Percentiles rank a stretch among this genome's conserved stretches.
phyloP scores from a whole-genome alignment of 1,140 invertebrate genomes.

The Meloidogyne chitwoodi region DNA sequence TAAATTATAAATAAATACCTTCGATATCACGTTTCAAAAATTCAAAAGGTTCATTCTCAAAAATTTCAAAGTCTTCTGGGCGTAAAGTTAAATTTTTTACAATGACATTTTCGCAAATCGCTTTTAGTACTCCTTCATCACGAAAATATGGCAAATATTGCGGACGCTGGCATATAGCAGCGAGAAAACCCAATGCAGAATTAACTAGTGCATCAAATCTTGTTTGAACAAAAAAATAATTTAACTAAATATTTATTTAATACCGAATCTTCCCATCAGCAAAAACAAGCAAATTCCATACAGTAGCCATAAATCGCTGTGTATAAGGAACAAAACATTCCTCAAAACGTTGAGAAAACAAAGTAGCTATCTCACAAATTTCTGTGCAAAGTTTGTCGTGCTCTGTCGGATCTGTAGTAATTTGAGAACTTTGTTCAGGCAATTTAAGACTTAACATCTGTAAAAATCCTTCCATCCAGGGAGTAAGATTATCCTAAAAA shows the following conservation, averaged over 20 bases:
- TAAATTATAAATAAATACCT: conserved; percentile 65
- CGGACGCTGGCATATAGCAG: conserved; percentile 82
- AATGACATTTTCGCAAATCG: conserved; percentile 93
- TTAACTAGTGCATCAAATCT: conserved; percentile 71
- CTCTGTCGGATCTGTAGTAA: conserved; percentile 81
- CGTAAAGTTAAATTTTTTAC: conserved; percentile 96
- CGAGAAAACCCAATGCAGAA: conserved; percentile 88
- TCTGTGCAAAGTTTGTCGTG: conserved; percentile 74
- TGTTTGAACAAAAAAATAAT: conserved; percentile 4
- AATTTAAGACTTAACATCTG: conserved; percentile 33
- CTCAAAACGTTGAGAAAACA: conserved; percentile 95
- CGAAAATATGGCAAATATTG: conserved; percentile 85
- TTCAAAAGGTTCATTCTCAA: conserved; percentile 95
- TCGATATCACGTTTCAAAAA: conserved; percentile 94
- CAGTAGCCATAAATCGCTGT: conserved; percentile 80
- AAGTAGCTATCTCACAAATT: conserved; percentile 87
- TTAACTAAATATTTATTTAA: background rate
- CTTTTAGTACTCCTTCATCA: conserved; percentile 76
- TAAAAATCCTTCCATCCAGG: conserved; percentile 44
- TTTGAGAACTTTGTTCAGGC: conserved; percentile 47
- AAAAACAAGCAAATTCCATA: conserved; percentile 77
- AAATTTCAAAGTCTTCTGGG: conserved; percentile 85
- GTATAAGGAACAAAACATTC: conserved; percentile 88
- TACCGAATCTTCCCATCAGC: conserved; percentile 69
- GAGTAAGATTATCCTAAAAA: conserved; percentile 35